Conservation (phyloP, 2,113 vertebrate genomes). For the Blennius ocellaris region DNA sequence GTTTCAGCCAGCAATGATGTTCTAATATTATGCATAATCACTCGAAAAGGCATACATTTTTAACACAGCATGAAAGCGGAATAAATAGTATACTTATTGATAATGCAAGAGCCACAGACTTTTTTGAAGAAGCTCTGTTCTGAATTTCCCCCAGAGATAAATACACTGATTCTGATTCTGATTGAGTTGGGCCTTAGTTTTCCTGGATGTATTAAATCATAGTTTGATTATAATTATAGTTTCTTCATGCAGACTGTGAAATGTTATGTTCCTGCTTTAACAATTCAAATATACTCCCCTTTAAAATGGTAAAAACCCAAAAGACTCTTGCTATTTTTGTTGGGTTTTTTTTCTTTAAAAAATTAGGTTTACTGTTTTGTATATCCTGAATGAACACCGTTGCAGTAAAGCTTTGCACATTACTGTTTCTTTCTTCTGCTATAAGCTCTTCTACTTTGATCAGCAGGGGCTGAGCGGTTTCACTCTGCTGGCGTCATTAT, state of each 20-base stretch:
- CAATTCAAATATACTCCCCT: background rate
- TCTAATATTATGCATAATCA: background rate
- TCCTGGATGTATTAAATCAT: background rate
- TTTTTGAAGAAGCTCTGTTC: background rate
- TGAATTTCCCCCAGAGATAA: too few species aligned
- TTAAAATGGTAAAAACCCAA: background rate
- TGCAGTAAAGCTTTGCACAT: background rate
- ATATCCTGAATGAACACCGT: background rate
- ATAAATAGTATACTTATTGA: background rate
- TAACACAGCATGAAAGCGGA: background rate
- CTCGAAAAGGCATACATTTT: background rate
- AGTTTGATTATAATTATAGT: background rate
- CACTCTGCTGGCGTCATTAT: constrained; percentile 24
- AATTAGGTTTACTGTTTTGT: background rate
- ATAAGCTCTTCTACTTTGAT: constrained; percentile 26
- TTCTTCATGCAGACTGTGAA: background rate
- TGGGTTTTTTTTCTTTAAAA: background rate
- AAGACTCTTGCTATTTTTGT: background rate
- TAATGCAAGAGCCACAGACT: background rate
- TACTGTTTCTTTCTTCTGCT: constrained; percentile 1
- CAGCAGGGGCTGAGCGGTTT: background rate
- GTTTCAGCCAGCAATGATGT: background rate
- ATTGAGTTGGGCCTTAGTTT: too few species aligned
- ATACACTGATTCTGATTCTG: too few species aligned
- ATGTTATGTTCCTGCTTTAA: background rate